Base-by-base conservation (phyloP, 1,140 invertebrate species). In the Drosophila suzukii region DNA sequence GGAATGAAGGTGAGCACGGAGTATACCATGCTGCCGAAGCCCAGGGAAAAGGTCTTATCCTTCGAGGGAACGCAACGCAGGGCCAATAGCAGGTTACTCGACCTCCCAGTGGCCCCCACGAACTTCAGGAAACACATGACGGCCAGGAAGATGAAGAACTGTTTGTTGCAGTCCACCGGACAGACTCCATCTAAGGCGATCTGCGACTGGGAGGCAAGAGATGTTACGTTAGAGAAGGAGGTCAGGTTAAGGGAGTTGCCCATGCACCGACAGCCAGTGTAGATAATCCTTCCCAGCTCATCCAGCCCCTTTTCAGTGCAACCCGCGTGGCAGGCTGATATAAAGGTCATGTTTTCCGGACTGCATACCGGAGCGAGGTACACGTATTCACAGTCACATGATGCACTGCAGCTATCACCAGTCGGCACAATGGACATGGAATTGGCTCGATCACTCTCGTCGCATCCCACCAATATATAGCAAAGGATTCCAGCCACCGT, bases 301-400 rank as follows among this genome's bases (percentile, higher is more conserved):
- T 75, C 74, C 24, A 61, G 60, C 11, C 44, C 63, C 11, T 91
- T 81, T 15, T 89, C 66, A 0, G 90, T 91, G 78, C 95, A 96
- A 1, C 95, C 95, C 34, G 95, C 95, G 83, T 96, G 95, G 84
- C 95, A 96, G 4, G 95, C 94, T 0, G 95, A 96, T 77, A 95
- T 95, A 78, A 94, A 96, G 10, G 94, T 95, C 0, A 91, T 81
- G 6, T 93, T 93, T 38, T 93, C 92, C 34, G 93, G 92, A 11
- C 94, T 94, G 80, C 95, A 96, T 24, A 96, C 94, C 0, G 95
- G 95, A 62, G 94, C 94, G 75, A 95, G 96, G 66, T 94, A 94
- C 13, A 95, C 94, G 70, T 94, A 95, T 77, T 95, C 94, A 75
- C 95, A 96, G 44, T 94, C 89, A 72, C 95, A 96, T 41, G 94